Evolutionary conservation across 64 coral and sea anemone genomes (phyloP), one percentile per base, ranked within the genome.

Genomic region (Porites australiensis): DNA sequence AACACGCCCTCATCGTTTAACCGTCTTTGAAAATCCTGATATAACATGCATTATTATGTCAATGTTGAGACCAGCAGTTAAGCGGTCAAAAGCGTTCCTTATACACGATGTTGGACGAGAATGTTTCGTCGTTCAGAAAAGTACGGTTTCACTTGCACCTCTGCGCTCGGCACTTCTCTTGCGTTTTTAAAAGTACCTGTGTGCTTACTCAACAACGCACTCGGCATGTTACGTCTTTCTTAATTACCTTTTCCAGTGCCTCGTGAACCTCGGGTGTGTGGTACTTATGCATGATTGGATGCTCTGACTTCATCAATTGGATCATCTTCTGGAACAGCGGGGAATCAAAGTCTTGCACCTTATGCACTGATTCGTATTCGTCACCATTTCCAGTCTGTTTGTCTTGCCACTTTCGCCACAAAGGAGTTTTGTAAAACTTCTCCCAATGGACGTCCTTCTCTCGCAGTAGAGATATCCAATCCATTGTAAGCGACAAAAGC

Each of bases 331-430:
- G 61, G 10, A 84, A 84, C 47, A 68, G 6, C 37, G 60, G 79
- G 12, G 55, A 82, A 16, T 82, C 10, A 14, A 83, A 65, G 79
- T 65, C 44, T 8, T 65, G 15, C 14, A 83, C 10, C 3, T 83
- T 21, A 27, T 83, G 60, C 79, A 83, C n/a, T 11, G 59, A 8
- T 46, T 20, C 11, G 44, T 83, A 83, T 3, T 50, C 79, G 59
- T 48, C 46, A 20, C 8, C 64, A 13, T 14, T 9, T 50, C 62
- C 63, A 11, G 12, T 15, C 46, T 69, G 6, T 46, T 84, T 84
- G 5, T 67, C 63, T 69, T 84, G 14, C 81, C 81, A 84, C 16
- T 51, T 13, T 8, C 16, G 63, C 81, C 81, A 84, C 37, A 68
- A 8, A 52, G 81, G 81, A 2, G 61, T 51, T 19, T 50, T 19